phyloP scores from a whole-genome alignment of 2,113 vertebrate species.

The Scartelaos histophorus region DNA sequence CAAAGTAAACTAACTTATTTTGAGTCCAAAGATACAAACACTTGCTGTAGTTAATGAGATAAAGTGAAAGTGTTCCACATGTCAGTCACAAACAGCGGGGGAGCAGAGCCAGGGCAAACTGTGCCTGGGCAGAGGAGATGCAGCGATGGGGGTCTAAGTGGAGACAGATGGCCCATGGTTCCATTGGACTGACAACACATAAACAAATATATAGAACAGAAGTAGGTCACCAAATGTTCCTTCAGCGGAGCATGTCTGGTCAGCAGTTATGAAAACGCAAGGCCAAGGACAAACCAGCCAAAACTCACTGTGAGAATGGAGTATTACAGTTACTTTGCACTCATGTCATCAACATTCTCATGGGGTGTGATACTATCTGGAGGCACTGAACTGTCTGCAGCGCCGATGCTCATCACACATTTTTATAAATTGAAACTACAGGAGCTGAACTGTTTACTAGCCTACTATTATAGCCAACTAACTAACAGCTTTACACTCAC shows the following conservation, averaged over 20 bases:
- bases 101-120: neutral
- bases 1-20: neutral
- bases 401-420: too few species aligned
- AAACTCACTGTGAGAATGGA: neutral
- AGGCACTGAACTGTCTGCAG: too few species aligned
- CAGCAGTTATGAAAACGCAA: neutral
- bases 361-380: too few species aligned
- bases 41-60: neutral
- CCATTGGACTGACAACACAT: neutral
- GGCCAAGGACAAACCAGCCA: neutral
- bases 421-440: too few species aligned
- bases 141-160: slow-evolving; percentile 6
- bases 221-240: slow-evolving; percentile 8
- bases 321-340: neutral
- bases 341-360: too few species aligned
- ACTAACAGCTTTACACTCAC: too few species aligned
- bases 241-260: neutral
- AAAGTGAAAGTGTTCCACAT: neutral
- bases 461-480: too few species aligned
- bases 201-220: slow-evolving; percentile 1
- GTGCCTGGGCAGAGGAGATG: neutral
- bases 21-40: neutral
- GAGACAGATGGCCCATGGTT: slow-evolving; percentile 11
- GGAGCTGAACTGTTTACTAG: too few species aligned
- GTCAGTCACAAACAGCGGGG: slow-evolving; percentile 1